phyloP scores from a whole-genome alignment of 1,140 invertebrate species.

The Drosophila cardini region DNA sequence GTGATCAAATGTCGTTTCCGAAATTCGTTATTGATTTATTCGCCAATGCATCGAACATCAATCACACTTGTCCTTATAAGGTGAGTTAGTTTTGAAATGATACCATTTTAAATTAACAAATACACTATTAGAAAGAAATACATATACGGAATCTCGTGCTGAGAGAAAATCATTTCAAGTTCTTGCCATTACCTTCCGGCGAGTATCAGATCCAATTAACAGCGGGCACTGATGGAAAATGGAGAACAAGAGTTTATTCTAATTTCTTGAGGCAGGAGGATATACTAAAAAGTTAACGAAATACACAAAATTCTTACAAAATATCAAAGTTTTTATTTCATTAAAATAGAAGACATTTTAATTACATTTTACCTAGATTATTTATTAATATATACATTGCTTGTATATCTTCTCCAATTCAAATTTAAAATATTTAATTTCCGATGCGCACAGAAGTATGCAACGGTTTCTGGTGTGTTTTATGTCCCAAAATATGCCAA shows the following conservation, averaged over 20 bases:
- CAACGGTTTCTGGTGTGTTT: too few relatives aligned
- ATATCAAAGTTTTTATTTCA: too few relatives aligned
- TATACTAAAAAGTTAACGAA: too few relatives aligned
- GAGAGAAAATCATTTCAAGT: not conserved
- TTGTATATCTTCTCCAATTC: too few relatives aligned
- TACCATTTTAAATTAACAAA: not conserved
- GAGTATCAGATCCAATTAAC: slow-evolving; percentile 50
- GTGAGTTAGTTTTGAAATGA: not conserved
- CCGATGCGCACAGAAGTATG: too few relatives aligned
- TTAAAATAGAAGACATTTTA: too few relatives aligned
- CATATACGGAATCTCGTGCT: slow-evolving; percentile 28
- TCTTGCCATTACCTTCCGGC: slow-evolving; percentile 30
- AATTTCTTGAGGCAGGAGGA: not conserved
- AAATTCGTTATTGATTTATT: not conserved
- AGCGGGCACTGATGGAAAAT: not conserved
- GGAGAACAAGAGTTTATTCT: not conserved
- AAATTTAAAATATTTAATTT: too few relatives aligned
- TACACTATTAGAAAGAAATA: not conserved
- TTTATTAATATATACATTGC: too few relatives aligned
- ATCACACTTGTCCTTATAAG: slow-evolving; percentile 23
- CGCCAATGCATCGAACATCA: slow-evolving; percentile 1
- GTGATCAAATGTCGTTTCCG: slow-evolving; percentile 4
- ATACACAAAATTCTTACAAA: too few relatives aligned
- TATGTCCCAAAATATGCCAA: not conserved
- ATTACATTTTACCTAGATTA: too few relatives aligned